A percentile compares a stretch with the other conserved stretches of the same genome.
These are phyloP conservation scores for Zophobas morio DNA, from an alignment of 1,140 invertebrate genomes.

Conservation along the genomic window DNA sequence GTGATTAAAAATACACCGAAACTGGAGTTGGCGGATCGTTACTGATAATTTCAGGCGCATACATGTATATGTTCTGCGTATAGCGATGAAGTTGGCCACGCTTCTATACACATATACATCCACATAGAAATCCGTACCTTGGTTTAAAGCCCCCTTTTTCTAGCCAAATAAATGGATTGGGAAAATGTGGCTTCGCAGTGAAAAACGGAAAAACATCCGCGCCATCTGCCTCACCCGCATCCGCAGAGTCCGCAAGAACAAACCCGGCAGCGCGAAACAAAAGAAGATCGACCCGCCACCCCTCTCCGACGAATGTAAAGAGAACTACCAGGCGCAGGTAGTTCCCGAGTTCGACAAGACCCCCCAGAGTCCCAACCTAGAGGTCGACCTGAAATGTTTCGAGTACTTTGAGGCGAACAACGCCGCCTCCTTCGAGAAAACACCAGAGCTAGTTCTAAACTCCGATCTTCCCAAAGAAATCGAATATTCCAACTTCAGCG, in stretches of 20 bases:
- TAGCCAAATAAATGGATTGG: slow-evolving; percentile 49
- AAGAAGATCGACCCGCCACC: slow-evolving; percentile 53
- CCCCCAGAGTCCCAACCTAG: slow-evolving; percentile 8
- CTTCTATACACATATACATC: too few relatives aligned
- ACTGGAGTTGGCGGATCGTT: background rate
- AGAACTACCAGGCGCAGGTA: slow-evolving; percentile 63
- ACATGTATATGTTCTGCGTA: too few relatives aligned
- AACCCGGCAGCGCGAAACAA: background rate
- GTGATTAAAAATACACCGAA: too few relatives aligned
- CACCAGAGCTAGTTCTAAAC: slow-evolving; percentile 49
- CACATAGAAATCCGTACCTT: too few relatives aligned
- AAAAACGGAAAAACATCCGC: slow-evolving; percentile 59
- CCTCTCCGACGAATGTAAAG: slow-evolving; percentile 60
- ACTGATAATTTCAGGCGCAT: too few relatives aligned
- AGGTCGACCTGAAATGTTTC: slow-evolving; percentile 32
- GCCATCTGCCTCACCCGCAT: slow-evolving; percentile 53
- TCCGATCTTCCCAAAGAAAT: slow-evolving; percentile 64
- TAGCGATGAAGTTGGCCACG: too few relatives aligned
- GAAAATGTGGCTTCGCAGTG: slow-evolving; percentile 65
- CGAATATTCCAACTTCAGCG: slow-evolving; percentile 61
- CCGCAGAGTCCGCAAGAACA: slow-evolving; percentile 49
- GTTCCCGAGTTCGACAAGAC: slow-evolving; percentile 59
- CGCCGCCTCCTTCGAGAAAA: slow-evolving; percentile 48
- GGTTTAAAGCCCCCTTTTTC: too few relatives aligned
- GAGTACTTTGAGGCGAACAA: slow-evolving; percentile 35